Percentiles rank a stretch among this genome's conserved stretches.
Evolutionary conservation across 2,113 vertebrate species (phyloP).

Genomic region (human): GRCh38 chr12:102459001-102459500

Average conservation of each 20-base stretch:
- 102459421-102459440: slow-evolving; percentile 67
- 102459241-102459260: slow-evolving; percentile 32
- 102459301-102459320: slow-evolving; percentile 69
- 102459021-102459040: neutral
- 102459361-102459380: slow-evolving; percentile 72
- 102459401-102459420: slow-evolving; percentile 62
- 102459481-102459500: slow-evolving; percentile 72
- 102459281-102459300: slow-evolving; percentile 39
- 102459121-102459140: slow-evolving; percentile 27
- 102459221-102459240: slow-evolving; percentile 34
- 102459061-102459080: neutral
- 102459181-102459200: slow-evolving; percentile 12
- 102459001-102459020: neutral
- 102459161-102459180: neutral
- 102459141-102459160: slow-evolving; percentile 49
- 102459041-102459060: slow-evolving; percentile 9
- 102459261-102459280: slow-evolving; percentile 50
- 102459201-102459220: slow-evolving; percentile 52
- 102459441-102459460: slow-evolving; percentile 20
- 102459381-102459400: slow-evolving; percentile 42
- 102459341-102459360: slow-evolving; percentile 72
- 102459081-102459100: slow-evolving; percentile 38
- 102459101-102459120: slow-evolving; percentile 58
- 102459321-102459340: slow-evolving; percentile 67
- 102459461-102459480: slow-evolving; percentile 59